These are phyloP conservation scores for Glaucomys volans DNA, from an alignment of 2,113 vertebrate species.

Conservation along the genomic window DNA sequence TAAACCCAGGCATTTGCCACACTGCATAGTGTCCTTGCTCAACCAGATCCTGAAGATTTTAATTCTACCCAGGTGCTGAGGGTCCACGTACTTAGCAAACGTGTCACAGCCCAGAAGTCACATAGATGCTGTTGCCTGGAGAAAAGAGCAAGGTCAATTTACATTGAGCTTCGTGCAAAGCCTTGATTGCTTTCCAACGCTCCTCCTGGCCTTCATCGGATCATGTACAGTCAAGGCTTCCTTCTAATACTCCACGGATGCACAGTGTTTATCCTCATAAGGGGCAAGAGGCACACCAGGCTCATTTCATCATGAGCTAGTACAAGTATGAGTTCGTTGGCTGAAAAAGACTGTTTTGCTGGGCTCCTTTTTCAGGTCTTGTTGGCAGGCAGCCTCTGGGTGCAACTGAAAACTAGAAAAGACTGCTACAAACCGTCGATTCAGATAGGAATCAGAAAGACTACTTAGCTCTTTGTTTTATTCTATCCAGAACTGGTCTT, in stretches of 20 bases:
- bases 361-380: neutral
- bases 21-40: neutral
- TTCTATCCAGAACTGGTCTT: neutral
- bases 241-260: neutral
- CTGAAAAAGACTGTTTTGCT: neutral
- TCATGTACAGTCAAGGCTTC: neutral
- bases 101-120: slow-evolving; percentile 46
- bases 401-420: slow-evolving; percentile 53
- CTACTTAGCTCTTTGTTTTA: neutral
- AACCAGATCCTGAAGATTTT: neutral
- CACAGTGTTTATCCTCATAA: neutral
- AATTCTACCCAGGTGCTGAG: neutral
- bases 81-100: neutral
- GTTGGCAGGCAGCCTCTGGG: slow-evolving; percentile 55
- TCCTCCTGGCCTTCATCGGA: neutral
- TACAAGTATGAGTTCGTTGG: slow-evolving; percentile 47
- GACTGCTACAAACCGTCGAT: neutral
- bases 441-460: neutral
- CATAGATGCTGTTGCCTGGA: slow-evolving; percentile 48
- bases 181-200: slow-evolving; percentile 44
- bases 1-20: slow-evolving; percentile 61
- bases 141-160: slow-evolving; percentile 57
- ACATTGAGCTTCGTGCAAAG: slow-evolving; percentile 46
- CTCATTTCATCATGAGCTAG: slow-evolving; percentile 49
- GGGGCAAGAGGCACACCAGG: neutral